Evolutionary conservation across 2,797 vertebrate species (phyloP).

Genomic region (Macropus fuliginosus): DNA sequence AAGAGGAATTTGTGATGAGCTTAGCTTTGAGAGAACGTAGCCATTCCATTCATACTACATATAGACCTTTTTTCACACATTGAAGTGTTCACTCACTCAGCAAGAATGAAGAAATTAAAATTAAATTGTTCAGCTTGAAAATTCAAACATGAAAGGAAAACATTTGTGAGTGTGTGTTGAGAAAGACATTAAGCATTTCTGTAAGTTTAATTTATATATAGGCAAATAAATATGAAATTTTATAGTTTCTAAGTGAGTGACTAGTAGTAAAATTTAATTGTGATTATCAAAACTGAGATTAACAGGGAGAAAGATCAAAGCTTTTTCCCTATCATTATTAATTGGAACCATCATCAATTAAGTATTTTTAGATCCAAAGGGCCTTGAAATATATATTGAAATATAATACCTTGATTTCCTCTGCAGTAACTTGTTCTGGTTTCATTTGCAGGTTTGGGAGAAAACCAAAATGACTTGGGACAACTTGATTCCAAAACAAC

Average conservation of each 20-base stretch:
- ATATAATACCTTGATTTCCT: background rate
- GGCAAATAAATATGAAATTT: background rate
- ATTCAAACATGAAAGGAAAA: background rate
- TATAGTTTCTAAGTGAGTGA: background rate
- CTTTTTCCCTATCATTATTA: background rate
- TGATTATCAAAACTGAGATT: background rate
- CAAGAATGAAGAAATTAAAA: background rate
- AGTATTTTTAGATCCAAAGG: background rate
- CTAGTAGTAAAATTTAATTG: background rate
- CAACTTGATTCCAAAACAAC: conserved; percentile 3
- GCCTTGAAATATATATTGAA: background rate
- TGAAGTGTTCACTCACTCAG: background rate
- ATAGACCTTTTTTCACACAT: background rate
- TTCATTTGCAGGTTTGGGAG: conserved; percentile 14
- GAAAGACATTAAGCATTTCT: background rate
- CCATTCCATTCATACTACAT: background rate
- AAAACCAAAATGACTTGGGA: background rate
- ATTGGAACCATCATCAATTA: background rate
- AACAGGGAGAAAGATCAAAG: background rate
- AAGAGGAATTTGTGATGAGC: background rate
- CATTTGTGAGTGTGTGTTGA: background rate
- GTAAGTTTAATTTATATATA: background rate
- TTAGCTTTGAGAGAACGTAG: background rate
- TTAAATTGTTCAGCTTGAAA: background rate
- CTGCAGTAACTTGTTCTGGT: background rate